Evolutionary conservation across 2,797 vertebrate species (phyloP), one percentile per base, ranked within the genome.

Genomic region (Esox masquinongy): DNA sequence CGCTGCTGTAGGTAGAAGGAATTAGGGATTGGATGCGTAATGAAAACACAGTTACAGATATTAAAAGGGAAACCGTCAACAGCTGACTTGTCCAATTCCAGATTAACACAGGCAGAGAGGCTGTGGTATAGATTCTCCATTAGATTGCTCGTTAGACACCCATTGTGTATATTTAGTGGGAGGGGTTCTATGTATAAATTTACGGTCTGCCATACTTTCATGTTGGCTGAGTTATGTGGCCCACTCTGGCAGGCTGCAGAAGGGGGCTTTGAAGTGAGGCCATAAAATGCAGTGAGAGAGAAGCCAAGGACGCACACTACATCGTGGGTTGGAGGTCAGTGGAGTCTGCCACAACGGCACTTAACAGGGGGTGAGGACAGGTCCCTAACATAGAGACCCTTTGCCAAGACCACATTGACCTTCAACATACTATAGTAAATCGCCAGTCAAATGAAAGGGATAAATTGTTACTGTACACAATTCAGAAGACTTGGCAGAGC

Each of bases 241-340:
- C 81, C 77, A 81, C 74, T 89, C 81, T 89, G 87, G 87, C 85
- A 85, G 68, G 74, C 76, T 88, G 77, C 85, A 78, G 83, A 76
- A 82, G 74, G 76, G 78, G 74, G 83, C 90, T 93, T 92, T 92
- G 89, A 93, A 90, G 88, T 92, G 72, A 70, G 72, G 87, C 90
- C 87, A 88, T 90, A 85, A 91, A 89, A 79, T 71, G 74, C 70
- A 61, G 9, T 34, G 61, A 77, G 74, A 39, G 61, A 73, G 79
- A 24, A 14, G 83, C 85, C 87, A 85, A 85, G 67, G 84, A 80
- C 68, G 79, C 83, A 71, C 71, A 79, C 83, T 88, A 79, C 79
- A 83, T 73, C 66, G 64, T 75, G 81, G 81, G 84, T 82, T 85
- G 81, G 43, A 85, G 66, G 82, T 86, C 76, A 77, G 24, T 68